Base-by-base conservation (phyloP, 2,888 invertebrate species). In the Epistrophe grossulariae region DNA sequence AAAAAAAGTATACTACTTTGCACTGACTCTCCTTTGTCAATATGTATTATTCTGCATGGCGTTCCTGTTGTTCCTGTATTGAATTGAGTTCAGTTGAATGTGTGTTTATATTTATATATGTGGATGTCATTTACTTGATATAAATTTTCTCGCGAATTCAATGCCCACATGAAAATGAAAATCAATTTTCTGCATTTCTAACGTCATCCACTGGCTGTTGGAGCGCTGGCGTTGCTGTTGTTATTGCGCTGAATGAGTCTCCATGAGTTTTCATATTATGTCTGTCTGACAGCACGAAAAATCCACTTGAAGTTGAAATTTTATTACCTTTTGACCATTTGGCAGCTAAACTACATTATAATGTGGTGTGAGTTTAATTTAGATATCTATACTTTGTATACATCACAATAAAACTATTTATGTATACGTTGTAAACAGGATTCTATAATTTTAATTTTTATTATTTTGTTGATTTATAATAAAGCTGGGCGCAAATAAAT, bases 141-240 rank as follows among this genome's bases (percentile, higher is more conserved):
- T 66, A 78, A 17, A 59, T 79, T 83, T 83, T 73, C 68, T 74
- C 73, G 73, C 70, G 35, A 84, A 79, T 57, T 43, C 48, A 74
- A 45, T 73, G 73, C 82, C 78, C 85, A 78, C 85, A 57, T 55
- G 68, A 68, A 76, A 77, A 85, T 78, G 48, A 66, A 81, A 81
- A 81, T 81, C 62, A 68, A 73, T 81, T 81, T 78, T 73, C 68
- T 60, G 78, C 78, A 85, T 85, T 78, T 85, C 82, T 79, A 85
- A 85, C 82, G 85, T 85, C 82, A 82, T 72, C 60, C 64, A 19
- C 40, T 52, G 59, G 19, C 55, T 24, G 45, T 73, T 78, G 24
- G 13, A 70, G 73, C 77, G 68, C 80, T 76, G 66, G 77, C 85
- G 38, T 35, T 52, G 38, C 52, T 52, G 35, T 8, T 10, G 2